A percentile compares a stretch with the other conserved stretches of the same genome.
These are phyloP conservation scores for Andrena hattorfiana DNA, from an alignment of 2,888 invertebrate genomes.

Conservation along the genomic window DNA sequence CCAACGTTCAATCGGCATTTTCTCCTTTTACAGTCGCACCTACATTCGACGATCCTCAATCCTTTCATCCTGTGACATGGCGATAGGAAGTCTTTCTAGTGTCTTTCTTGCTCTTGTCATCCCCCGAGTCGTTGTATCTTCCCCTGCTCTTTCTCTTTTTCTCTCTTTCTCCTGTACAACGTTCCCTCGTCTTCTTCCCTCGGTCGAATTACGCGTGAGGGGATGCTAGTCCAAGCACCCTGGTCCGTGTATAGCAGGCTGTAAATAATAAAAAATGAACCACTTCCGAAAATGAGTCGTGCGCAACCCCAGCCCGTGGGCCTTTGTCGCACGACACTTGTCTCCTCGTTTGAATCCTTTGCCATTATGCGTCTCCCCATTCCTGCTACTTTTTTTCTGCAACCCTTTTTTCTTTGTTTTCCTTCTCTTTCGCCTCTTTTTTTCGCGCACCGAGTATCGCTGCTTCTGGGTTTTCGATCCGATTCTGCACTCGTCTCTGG, in stretches of 20 bases:
- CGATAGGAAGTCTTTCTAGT: slow-evolving; percentile 19
- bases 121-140: not conserved
- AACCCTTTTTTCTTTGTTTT: slow-evolving; percentile 10
- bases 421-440: not conserved
- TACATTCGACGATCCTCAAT: slow-evolving; percentile 14
- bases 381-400: slow-evolving; percentile 33
- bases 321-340: slow-evolving; percentile 73
- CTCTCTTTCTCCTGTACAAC: not conserved
- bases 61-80: slow-evolving; percentile 25
- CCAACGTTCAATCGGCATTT: slow-evolving; percentile 35
- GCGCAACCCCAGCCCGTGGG: slow-evolving; percentile 62
- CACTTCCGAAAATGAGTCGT: slow-evolving; percentile 76
- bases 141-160: not conserved
- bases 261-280: slow-evolving; percentile 76
- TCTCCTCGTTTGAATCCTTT: slow-evolving; percentile 69
- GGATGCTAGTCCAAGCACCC: slow-evolving; percentile 13
- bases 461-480: slow-evolving; percentile 33
- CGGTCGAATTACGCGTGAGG: slow-evolving; percentile 22
- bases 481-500: slow-evolving; percentile 22
- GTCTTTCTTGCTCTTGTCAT: not conserved
- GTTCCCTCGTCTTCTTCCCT: not conserved
- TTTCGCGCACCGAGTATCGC: slow-evolving; percentile 12
- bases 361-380: slow-evolving; percentile 53
- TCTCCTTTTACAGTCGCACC: slow-evolving; percentile 21
- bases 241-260: slow-evolving; percentile 27